Evolutionary conservation across 1,140 invertebrate species (phyloP).

Genomic region (Babylonia areolata): DNA sequence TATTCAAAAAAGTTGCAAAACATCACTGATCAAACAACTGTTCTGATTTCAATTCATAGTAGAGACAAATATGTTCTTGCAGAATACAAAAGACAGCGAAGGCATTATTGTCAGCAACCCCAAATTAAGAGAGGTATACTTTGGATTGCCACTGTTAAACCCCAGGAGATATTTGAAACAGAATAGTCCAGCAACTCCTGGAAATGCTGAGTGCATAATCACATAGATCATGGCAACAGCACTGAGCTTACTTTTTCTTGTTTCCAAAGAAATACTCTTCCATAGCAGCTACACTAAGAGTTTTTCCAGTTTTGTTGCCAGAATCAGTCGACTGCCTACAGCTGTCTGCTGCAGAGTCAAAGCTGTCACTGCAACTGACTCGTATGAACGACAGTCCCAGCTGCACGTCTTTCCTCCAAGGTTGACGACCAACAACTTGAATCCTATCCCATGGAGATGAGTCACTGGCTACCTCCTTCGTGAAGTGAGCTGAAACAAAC

Average conservation of each 20-base stretch:
- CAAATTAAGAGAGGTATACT: no score
- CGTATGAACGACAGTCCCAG: conserved; percentile 69
- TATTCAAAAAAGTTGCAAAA: no score
- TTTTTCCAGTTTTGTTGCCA: neutral
- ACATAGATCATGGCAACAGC: no score
- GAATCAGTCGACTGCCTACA: neutral
- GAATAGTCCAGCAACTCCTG: no score
- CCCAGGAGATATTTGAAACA: no score
- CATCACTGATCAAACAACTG: no score
- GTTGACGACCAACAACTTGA: conserved; percentile 67
- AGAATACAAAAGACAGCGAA: no score
- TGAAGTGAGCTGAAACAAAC: conserved; percentile 62
- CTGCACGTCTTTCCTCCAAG: conserved; percentile 65
- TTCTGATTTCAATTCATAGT: no score
- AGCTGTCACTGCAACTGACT: conserved; percentile 41
- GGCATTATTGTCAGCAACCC: no score
- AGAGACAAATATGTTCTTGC: no score
- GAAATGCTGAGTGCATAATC: no score
- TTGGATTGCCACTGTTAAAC: no score
- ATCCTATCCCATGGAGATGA: conserved; percentile 64
- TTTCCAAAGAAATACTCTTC: conserved; percentile 65
- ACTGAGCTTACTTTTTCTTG: conserved; percentile 25
- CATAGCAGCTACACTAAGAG: conserved; percentile 37
- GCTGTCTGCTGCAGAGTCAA: neutral
- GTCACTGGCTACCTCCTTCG: conserved; percentile 47